Conservation (phyloP, 2,888 invertebrate genomes). For the Leptogaster cylindrica region DNA sequence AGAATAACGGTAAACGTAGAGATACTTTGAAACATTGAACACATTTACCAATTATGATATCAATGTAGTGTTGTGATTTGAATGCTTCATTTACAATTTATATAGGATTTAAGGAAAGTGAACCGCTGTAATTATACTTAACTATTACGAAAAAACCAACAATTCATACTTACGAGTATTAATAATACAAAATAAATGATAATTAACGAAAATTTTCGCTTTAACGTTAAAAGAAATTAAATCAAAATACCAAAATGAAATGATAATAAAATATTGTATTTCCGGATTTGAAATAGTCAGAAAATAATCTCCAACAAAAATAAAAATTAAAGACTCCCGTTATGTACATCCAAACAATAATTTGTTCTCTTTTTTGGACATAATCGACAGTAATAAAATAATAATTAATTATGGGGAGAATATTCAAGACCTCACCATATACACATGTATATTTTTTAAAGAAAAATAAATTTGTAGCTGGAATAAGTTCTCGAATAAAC, state of each 20-base stretch:
- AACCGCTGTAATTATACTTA: not conserved
- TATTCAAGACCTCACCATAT: not conserved
- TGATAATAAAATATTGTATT: not conserved
- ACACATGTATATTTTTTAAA: slow-evolving; percentile 27
- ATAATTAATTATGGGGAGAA: not conserved
- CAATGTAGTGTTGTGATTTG: slow-evolving; percentile 40
- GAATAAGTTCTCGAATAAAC: slow-evolving; percentile 26
- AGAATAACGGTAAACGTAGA: slow-evolving; percentile 18
- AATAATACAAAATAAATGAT: slow-evolving; percentile 2
- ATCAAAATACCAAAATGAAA: not conserved
- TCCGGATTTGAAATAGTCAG: slow-evolving; percentile 17
- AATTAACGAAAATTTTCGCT: not conserved
- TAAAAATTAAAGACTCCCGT: not conserved
- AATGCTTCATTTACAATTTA: slow-evolving; percentile 38
- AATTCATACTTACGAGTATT: not conserved
- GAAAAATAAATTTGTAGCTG: not conserved
- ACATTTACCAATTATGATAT: slow-evolving; percentile 37
- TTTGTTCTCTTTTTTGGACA: too few relatives aligned
- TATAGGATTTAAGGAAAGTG: slow-evolving; percentile 13
- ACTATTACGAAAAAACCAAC: slow-evolving; percentile 13
- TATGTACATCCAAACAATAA: not conserved
- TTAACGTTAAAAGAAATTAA: not conserved
- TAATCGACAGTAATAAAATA: too few relatives aligned
- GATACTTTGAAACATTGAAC: slow-evolving; percentile 22
- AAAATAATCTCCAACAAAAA: not conserved